Evolutionary conservation across 2,797 vertebrate species (phyloP), one percentile per base, ranked within the genome.

Genomic region (Adelosebastes latens): DNA sequence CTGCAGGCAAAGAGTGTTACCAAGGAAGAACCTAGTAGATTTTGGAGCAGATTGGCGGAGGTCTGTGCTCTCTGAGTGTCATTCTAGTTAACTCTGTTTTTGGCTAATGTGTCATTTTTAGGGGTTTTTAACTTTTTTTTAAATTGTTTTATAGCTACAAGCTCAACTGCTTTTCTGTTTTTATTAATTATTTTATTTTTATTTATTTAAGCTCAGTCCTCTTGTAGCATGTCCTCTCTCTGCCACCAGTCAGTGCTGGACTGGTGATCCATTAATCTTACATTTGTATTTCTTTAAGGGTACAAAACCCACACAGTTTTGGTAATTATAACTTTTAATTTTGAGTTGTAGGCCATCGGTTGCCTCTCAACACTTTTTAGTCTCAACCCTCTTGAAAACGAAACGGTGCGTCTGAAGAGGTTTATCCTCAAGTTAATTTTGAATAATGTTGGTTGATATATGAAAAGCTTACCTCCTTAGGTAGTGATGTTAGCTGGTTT

Each of bases 401-500:
- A 53, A 8, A 22, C 16, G 8, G 8, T 42, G 46, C 8, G 2
- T 55, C 66, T 55, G n/a, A 4, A 58, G n/a, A 55, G 32, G 0
- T 42, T 29, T n/a, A 39, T 58, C 32, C 24, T 42, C 24, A 59
- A 72, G 39, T 22, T 22, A 14, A 31, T 8, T 61, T 24, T 32
- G 22, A 72, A 61, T 72, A 22, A 13, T 39, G 11, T 22, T 20
- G 42, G 60, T 8, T 34, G 29, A 53, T 6, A 36, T 53, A 31
- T 8, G 25, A 74, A 59, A 76, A 29, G 4, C 96, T 77, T 95
- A 99, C 99, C 97, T 99, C 98, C 95, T 98, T 99, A 27, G 98
- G 98, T 94, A 99, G 96, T 77, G 95, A 96, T 22, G 93, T 88
- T 90, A 99, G 94, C 90, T 97, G 97, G 93, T 99, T 99, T 95